Percentiles rank a stretch among this genome's conserved stretches.
Evolutionary conservation across 1,140 invertebrate species (phyloP).

Genomic region (Euschistus heros): DNA sequence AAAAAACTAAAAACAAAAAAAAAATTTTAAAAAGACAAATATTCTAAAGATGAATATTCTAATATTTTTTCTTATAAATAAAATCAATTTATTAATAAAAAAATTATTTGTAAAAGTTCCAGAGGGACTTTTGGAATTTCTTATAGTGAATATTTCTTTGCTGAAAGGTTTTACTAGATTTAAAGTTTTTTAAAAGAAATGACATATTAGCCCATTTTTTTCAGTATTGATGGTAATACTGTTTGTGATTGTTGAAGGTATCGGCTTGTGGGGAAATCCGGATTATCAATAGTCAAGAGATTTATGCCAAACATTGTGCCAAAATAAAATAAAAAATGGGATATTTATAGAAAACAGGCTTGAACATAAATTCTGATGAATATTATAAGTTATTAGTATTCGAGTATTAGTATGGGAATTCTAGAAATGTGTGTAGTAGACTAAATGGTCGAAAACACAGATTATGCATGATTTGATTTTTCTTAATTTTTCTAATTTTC

Average conservation of each 20-base stretch:
- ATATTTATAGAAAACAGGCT: constrained; percentile 15
- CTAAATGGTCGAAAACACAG: constrained; percentile 10
- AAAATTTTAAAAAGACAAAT: constrained; percentile 6
- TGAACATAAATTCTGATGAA: constrained; percentile 13
- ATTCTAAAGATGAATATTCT: constrained; percentile 10
- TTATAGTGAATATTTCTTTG: constrained; percentile 16
- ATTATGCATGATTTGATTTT: constrained; percentile 7
- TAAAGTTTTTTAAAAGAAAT: constrained; percentile 10
- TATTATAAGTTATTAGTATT: constrained; percentile 15
- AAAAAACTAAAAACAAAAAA: constrained; percentile 12
- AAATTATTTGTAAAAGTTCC: constrained; percentile 17
- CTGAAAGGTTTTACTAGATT: constrained; percentile 1
- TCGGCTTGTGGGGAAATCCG: constrained; percentile 2
- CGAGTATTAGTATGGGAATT: constrained; percentile 9
- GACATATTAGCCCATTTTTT: constrained; percentile 9
- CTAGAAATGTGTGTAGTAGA: constrained; percentile 11
- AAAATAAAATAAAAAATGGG: constrained; percentile 6
- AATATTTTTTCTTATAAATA: constrained; percentile 1
- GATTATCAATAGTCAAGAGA: constrained; percentile 3
- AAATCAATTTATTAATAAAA: constrained; percentile 16
- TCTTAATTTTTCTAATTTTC: not conserved
- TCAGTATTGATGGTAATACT: not conserved
- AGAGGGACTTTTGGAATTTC: constrained; percentile 14
- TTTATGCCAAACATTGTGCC: not conserved
- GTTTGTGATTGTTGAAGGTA: constrained; percentile 3